A percentile compares a stretch with the other conserved stretches of the same genome.
Evolutionary conservation across 2,888 invertebrate species (phyloP).

Genomic region (Cosmia trapezina): DNA sequence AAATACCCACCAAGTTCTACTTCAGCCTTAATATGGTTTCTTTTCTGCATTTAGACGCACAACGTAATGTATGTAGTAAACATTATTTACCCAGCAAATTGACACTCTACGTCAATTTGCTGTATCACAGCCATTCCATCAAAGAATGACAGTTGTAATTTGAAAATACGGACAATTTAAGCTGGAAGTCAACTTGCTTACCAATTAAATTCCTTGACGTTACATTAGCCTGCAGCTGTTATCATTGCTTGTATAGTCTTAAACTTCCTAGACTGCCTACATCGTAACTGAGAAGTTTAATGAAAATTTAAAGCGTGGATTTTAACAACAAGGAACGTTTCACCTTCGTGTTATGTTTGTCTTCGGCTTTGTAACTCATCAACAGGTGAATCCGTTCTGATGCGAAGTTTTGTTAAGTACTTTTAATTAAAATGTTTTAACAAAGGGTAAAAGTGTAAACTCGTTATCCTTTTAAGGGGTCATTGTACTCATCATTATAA

Average conservation of each 20-base stretch:
- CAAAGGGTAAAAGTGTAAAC: background rate
- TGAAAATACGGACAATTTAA: too few species aligned
- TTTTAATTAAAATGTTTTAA: constrained; percentile 44
- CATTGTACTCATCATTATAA: too few species aligned
- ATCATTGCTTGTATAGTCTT: background rate
- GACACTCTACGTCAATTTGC: background rate
- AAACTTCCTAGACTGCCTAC: constrained; percentile 24
- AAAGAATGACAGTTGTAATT: background rate
- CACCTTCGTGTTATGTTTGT: constrained; percentile 33
- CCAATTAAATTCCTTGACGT: background rate
- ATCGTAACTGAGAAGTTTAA: constrained; percentile 16
- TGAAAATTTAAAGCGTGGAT: constrained; percentile 26
- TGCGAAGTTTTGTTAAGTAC: constrained; percentile 13
- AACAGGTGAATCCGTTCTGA: constrained; percentile 47
- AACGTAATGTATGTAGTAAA: too few species aligned
- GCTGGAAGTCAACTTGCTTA: background rate
- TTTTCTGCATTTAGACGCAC: too few species aligned
- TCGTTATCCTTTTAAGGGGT: too few species aligned
- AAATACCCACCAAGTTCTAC: too few species aligned
- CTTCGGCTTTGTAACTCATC: constrained; percentile 45
- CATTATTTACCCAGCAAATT: too few species aligned
- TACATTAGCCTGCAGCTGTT: background rate
- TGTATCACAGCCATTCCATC: background rate
- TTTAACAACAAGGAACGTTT: constrained; percentile 27
- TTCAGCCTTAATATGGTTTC: too few species aligned